phyloP scores from a whole-genome alignment of 2,113 vertebrate genomes.

The Chiloscyllium plagiosum region DNA sequence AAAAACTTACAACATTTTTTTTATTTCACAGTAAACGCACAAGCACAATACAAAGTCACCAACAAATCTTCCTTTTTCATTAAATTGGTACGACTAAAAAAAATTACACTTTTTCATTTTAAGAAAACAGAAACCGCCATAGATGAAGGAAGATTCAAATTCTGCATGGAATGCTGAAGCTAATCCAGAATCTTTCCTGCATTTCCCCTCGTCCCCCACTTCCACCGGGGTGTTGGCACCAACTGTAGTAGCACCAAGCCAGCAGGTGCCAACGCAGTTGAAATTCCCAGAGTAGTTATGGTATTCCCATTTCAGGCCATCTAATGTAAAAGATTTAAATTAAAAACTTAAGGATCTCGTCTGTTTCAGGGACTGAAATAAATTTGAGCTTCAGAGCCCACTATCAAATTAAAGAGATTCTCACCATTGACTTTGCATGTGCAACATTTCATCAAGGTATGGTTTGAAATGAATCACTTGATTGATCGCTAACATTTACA shows the following conservation, averaged over 20 bases:
- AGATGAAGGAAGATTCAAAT: slow-evolving; percentile 30
- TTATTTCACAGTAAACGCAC: slow-evolving; percentile 35
- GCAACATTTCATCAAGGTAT: not conserved
- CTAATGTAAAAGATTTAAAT: not conserved
- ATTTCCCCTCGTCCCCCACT: not conserved
- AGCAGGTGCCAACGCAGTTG: slow-evolving; percentile 14
- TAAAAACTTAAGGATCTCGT: not conserved
- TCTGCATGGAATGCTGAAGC: slow-evolving; percentile 23
- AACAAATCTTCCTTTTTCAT: slow-evolving; percentile 28
- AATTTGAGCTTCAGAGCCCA: not conserved
- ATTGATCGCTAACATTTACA: not conserved
- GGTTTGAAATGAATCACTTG: slow-evolving; percentile 14
- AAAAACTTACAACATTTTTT: slow-evolving; percentile 17
- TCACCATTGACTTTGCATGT: not conserved
- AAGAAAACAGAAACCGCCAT: slow-evolving; percentile 30
- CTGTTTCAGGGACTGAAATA: not conserved
- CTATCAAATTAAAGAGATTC: not conserved
- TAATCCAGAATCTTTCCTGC: not conserved
- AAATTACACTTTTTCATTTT: slow-evolving; percentile 27
- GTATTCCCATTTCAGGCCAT: not conserved
- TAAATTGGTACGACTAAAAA: slow-evolving; percentile 36
- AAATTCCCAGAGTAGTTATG: not conserved
- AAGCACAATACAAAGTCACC: slow-evolving; percentile 35
- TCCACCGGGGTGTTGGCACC: not conserved
- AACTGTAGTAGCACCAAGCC: slow-evolving; percentile 11